Base-by-base conservation (phyloP, 2,888 invertebrate genomes). In the Clunio marinus region DNA sequence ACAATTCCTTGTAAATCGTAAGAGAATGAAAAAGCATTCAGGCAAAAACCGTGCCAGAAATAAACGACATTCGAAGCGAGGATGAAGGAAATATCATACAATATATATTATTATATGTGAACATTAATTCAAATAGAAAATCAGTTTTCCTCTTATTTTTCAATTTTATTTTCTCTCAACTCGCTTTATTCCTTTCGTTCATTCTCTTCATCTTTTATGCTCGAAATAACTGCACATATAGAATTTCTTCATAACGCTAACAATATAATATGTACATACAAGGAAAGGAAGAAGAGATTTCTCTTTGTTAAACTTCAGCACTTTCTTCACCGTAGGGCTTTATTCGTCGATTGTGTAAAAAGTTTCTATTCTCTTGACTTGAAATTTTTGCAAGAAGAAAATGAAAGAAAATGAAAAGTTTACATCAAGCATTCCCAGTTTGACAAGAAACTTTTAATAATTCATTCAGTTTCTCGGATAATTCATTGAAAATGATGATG, bases 81-180 rank as follows among this genome's bases (percentile, higher is more conserved):
- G 20, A 20, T 15, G 8, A 20, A 51, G 51, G 51, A 51, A 51
- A 51, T 51, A 51, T 51, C 51, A 51, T 51, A 51, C 51, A 51
- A 51, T 51, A 8, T 32, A 32, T 41, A 51, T 51, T 20, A 51
- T 51, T 20, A 51, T 51, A 22, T 22, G 22, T 51, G 51, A 51
- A 51, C 51, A 51, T 51, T 51, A 51, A 51, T 51, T 51, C 51
- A 51, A 51, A 51, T 51, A 51, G 51, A 51, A 51, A 51, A 51
- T 51, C 51, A 51, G 51, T 51, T 51, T 51, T 22, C 51, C 51
- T 17, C 22, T 20, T n/a, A 2, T 41, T 41, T 41, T 51, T 22
- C 51, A 20, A 51, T 51, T 22, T 51, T 51, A 22, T 51, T 51
- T 20, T 51, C 17, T 51, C 32, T 32, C 5, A 7, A 10, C 32